These are phyloP conservation scores for Misgurnus anguillicaudatus DNA, from an alignment of 2,113 vertebrate genomes.

Conservation along the genomic window DNA sequence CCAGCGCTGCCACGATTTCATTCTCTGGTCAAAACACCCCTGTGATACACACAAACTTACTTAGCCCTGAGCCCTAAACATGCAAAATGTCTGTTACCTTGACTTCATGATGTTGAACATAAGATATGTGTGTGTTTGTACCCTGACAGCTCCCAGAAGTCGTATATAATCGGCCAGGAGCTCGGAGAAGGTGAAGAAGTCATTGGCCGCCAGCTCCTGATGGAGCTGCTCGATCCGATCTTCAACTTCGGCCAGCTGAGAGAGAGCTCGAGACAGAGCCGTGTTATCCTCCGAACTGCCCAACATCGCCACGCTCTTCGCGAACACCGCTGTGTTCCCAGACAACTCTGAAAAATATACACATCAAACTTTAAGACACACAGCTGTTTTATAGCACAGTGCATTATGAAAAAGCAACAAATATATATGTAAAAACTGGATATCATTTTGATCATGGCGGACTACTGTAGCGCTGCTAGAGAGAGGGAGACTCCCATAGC, in stretches of 20 bases:
- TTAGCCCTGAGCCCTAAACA: too few relatives aligned
- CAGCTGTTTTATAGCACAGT: too few relatives aligned
- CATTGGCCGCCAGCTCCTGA: slow-evolving; percentile 89
- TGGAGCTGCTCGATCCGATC: slow-evolving; percentile 96
- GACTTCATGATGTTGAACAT: too few relatives aligned
- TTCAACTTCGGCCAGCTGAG: slow-evolving; percentile 95
- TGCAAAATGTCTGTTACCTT: too few relatives aligned
- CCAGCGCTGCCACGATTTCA: slow-evolving; percentile 98
- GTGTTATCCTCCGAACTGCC: slow-evolving; percentile 98
- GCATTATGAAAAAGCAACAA: too few relatives aligned
- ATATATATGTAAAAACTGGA: too few relatives aligned
- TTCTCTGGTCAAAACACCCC: slow-evolving; percentile 95
- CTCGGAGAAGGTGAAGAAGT: slow-evolving; percentile 91
- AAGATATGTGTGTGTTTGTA: slow-evolving; percentile 56
- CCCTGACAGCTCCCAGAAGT: slow-evolving; percentile 87
- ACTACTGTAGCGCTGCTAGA: too few relatives aligned
- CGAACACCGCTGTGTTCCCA: slow-evolving; percentile 88
- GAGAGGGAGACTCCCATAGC: too few relatives aligned
- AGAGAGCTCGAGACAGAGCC: slow-evolving; percentile 89
- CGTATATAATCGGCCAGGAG: slow-evolving; percentile 94
- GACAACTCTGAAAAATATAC: slow-evolving; percentile 76
- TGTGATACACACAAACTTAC: slow-evolving; percentile 55
- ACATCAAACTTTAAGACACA: not conserved
- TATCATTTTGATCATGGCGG: too few relatives aligned
- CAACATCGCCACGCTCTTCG: slow-evolving; percentile 95